Evolutionary conservation across 2,113 vertebrate species (phyloP).

Genomic region (Chauna torquata): DNA sequence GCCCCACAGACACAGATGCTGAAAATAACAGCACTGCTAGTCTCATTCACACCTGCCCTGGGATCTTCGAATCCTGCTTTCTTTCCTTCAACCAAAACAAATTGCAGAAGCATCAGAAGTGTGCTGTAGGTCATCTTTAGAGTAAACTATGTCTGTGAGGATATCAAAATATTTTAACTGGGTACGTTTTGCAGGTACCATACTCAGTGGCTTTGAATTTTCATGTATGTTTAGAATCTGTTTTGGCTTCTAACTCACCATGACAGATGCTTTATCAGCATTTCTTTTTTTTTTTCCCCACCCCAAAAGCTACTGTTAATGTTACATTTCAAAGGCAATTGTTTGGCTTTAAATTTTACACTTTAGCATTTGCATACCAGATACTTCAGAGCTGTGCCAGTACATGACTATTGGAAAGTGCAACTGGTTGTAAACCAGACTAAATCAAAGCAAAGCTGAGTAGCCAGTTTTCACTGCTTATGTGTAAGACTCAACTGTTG

Average conservation of each 20-base stretch:
- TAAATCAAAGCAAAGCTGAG: constrained; percentile 4
- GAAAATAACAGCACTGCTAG: background rate
- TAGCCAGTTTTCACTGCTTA: background rate
- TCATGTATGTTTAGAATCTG: background rate
- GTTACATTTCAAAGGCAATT: background rate
- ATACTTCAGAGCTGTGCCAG: constrained; percentile 5
- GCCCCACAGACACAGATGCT: too few relatives aligned
- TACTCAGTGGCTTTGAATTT: background rate
- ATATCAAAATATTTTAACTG: background rate
- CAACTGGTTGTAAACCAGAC: background rate
- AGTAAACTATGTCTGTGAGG: background rate
- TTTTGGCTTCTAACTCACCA: background rate
- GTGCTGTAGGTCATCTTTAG: background rate
- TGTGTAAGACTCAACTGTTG: background rate
- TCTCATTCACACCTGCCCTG: background rate
- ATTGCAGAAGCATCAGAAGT: background rate
- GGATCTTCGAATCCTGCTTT: background rate
- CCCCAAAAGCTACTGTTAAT: background rate
- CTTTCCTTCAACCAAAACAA: background rate
- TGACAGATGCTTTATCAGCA: background rate
- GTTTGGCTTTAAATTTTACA: constrained; percentile 1
- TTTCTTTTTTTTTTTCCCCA: background rate
- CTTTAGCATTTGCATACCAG: constrained; percentile 12
- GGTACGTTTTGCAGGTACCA: background rate
- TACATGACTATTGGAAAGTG: background rate